phyloP scores from a whole-genome alignment of 2,113 vertebrate genomes.

The Crypturellus undulatus region DNA sequence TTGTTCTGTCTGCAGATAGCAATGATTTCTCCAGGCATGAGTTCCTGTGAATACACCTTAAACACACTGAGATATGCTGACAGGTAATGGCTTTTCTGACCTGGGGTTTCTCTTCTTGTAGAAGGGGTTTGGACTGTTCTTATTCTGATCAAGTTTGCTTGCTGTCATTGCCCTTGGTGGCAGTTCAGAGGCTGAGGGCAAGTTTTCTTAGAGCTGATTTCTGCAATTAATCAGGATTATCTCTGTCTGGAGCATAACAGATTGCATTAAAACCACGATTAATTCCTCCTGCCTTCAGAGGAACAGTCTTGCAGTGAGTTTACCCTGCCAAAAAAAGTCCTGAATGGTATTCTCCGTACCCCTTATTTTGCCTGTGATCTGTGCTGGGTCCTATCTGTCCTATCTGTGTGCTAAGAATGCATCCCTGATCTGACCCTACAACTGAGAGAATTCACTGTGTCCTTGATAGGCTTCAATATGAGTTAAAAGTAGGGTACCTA shows the following conservation, averaged over 20 bases:
- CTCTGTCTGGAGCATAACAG: neutral
- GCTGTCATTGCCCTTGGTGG: neutral
- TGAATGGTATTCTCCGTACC: neutral
- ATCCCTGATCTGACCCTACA: neutral
- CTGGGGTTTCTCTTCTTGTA: neutral
- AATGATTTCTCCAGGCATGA: constrained; percentile 96
- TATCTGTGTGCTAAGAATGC: neutral
- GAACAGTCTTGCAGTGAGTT: neutral
- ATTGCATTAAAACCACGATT: neutral
- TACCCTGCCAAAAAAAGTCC: neutral
- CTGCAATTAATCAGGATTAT: neutral
- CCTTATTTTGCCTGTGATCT: neutral
- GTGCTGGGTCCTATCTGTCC: neutral
- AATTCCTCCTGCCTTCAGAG: neutral
- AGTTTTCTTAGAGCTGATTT: neutral
- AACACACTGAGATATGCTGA: constrained; percentile 97
- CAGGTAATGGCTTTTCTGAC: constrained; percentile 82
- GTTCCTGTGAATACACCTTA: constrained; percentile 94
- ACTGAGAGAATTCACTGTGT: neutral
- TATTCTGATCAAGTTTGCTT: neutral
- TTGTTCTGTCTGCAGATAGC: constrained; percentile 86
- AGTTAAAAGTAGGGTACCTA: neutral
- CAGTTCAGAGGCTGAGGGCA: neutral
- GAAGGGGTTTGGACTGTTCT: neutral
- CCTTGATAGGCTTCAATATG: neutral